Percentiles rank a stretch among this genome's conserved stretches.
Conservation (phyloP, 2,113 vertebrate species). For the Struthidea cinerea region DNA sequence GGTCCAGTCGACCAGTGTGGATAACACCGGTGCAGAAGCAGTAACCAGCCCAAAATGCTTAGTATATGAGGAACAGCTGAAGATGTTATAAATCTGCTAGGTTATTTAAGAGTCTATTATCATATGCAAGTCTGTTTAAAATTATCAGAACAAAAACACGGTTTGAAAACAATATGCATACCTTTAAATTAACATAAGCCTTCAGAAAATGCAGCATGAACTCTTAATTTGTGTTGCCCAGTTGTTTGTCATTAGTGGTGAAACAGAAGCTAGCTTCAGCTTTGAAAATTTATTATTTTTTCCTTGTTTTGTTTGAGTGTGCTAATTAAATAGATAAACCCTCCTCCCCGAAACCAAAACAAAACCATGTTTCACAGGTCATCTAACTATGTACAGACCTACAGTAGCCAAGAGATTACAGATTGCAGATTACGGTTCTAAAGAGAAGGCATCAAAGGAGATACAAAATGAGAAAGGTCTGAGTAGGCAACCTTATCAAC, state of each 20-base stretch:
- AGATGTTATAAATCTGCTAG: background rate
- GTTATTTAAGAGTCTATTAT: background rate
- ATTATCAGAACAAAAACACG: background rate
- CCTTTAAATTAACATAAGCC: background rate
- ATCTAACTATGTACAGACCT: background rate
- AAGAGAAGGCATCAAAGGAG: background rate
- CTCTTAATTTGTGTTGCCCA: background rate
- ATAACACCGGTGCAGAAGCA: background rate
- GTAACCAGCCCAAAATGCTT: background rate
- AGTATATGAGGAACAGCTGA: background rate
- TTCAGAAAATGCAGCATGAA: background rate
- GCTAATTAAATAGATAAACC: background rate
- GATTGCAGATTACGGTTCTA: background rate
- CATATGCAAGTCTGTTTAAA: background rate
- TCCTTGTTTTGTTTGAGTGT: background rate
- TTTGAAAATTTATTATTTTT: background rate
- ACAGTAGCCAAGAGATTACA: background rate
- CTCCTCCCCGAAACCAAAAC: background rate
- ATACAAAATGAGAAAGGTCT: background rate
- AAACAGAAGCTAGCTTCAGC: background rate
- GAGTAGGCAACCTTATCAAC: background rate
- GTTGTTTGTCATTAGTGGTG: background rate
- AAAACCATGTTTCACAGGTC: background rate
- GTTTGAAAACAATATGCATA: background rate
- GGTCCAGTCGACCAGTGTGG: fast-evolving